These are phyloP conservation scores for Pelecanus crispus DNA, from an alignment of 2,113 vertebrate genomes.

Conservation along the genomic window DNA sequence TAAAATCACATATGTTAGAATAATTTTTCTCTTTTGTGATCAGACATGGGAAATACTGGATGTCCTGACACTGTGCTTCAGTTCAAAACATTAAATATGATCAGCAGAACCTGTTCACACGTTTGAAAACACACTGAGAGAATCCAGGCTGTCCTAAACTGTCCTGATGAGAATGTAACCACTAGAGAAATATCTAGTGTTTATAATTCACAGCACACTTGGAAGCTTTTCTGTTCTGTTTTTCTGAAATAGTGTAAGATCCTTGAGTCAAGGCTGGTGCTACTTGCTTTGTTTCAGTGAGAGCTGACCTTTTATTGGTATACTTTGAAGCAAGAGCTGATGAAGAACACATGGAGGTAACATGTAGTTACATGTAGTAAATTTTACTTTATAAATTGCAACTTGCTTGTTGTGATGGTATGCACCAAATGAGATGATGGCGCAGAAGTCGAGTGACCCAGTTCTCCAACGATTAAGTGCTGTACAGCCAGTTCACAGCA, in stretches of 20 bases:
- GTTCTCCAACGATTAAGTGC: neutral
- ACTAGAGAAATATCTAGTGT: neutral
- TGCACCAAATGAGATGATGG: neutral
- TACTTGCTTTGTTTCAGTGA: neutral
- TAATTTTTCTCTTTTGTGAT: neutral
- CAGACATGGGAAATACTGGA: neutral
- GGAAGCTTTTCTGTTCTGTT: neutral
- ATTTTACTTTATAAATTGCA: neutral
- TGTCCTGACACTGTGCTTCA: neutral
- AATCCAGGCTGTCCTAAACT: neutral
- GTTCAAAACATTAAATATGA: neutral
- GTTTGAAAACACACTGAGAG: neutral
- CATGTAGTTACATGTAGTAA: fast-evolving
- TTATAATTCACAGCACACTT: neutral
- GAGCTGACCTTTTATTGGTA: neutral
- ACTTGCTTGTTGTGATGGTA: neutral
- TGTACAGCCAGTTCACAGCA: neutral
- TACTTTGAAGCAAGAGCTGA: neutral
- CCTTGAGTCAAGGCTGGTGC: neutral
- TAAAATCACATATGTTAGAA: neutral
- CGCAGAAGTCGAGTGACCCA: neutral
- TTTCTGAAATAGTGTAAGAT: neutral
- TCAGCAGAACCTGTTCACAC: neutral
- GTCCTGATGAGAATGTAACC: neutral
- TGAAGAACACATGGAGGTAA: neutral